A percentile compares a stretch with the other conserved stretches of the same genome.
phyloP scores from a whole-genome alignment of 2,888 invertebrate genomes.

The Morpho deidamia region DNA sequence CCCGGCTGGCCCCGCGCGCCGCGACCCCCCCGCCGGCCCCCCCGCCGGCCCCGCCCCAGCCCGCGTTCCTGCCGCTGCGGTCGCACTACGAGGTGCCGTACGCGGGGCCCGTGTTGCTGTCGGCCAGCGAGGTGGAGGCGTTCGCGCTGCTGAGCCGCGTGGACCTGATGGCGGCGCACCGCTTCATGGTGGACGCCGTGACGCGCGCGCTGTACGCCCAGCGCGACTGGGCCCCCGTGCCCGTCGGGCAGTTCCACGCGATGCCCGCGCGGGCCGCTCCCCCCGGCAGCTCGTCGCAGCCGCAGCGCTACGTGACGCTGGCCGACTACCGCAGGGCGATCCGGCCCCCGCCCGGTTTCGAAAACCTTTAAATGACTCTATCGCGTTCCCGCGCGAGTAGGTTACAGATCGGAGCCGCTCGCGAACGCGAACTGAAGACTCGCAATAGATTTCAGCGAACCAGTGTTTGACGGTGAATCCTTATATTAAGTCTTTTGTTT shows the following conservation, averaged over 20 bases:
- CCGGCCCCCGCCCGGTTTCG: conserved; percentile 10
- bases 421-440: no score
- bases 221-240: no score
- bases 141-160: conserved; percentile 38
- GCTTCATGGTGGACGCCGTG: conserved; percentile 44
- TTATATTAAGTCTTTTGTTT: no score
- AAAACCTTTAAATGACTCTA: background rate
- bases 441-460: no score
- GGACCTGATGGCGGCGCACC: conserved; percentile 44
- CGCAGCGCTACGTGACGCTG: conserved; percentile 4
- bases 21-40: background rate
- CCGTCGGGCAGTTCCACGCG: background rate
- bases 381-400: no score
- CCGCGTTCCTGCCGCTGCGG: background rate
- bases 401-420: no score
- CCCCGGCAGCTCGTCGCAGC: conserved; percentile 8
- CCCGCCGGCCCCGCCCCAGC: background rate
- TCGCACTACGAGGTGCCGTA: background rate
- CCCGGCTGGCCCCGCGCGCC: background rate
- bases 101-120: conserved; percentile 32
- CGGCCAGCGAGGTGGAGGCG: conserved; percentile 42
- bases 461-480: no score
- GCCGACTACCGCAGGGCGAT: background rate
- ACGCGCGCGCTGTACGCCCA: conserved; percentile 30
- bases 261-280: background rate